Evolutionary conservation across 1,140 invertebrate species (phyloP), one percentile per base, ranked within the genome.

Genomic region (Drosophila serrata): DNA sequence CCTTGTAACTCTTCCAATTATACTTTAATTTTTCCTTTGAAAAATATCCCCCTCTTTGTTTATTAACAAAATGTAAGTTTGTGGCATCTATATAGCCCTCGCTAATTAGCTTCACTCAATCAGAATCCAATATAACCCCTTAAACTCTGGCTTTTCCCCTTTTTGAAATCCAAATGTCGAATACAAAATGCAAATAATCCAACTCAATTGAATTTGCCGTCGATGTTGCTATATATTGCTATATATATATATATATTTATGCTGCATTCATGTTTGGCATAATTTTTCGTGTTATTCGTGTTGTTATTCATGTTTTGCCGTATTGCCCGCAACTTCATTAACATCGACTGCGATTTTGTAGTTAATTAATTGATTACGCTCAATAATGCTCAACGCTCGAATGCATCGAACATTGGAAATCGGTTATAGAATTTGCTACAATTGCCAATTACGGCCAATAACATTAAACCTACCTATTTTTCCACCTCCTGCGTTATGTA

Each of bases 351-450:
- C 69, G 72, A 90, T 81, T 78, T 90, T 81, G 80, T 88, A 84
- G 76, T 81, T 88, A 88, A 88, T 88, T 84, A 88, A 88, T 88
- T 88, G 85, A 88, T 88, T 84, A 75, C 82, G 64, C 59, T 80
- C 33, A 37, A 55, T 55, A 55, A 55, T 55, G 77, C 68, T 19
- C 60, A 67, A 90, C 81, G 80, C 84, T 78, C 59, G 68, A 81
- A 57, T 88, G 85, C 84, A 90, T 62, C 72, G 63, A 64, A 73
- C 76, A 62, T 48, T 64, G 57, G 48, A 77, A 67, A 77, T 65
- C 79, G 55, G 78, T 75, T 70, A 63, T 61, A 75, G 77, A 88
- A 88, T 81, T 84, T 78, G 80, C 79, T 68, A 78, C 85, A 77
- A 75, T 80, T 90, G 80, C 85, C 73, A 87, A 87, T 84, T 88